Conservation (phyloP, 2,888 invertebrate species). For the Dryocosmus kuriphilus region DNA sequence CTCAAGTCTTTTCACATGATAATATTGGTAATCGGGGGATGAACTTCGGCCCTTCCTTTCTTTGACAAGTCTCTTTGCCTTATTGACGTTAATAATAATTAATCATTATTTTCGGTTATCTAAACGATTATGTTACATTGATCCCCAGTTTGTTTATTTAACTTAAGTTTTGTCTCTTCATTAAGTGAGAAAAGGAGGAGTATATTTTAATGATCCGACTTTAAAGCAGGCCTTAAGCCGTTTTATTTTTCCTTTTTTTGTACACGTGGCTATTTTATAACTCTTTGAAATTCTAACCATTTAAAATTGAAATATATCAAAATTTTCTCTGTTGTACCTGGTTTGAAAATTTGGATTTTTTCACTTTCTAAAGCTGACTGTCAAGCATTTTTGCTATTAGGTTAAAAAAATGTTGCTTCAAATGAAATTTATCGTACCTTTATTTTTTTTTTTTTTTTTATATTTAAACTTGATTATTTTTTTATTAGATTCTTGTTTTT, state of each 20-base stretch:
- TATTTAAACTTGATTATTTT: too few relatives aligned
- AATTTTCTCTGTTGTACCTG: background rate
- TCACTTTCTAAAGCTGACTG: too few relatives aligned
- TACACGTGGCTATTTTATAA: background rate
- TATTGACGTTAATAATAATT: background rate
- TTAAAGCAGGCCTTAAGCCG: too few relatives aligned
- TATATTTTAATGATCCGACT: background rate
- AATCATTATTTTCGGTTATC: background rate
- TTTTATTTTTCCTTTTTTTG: background rate
- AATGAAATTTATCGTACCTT: too few relatives aligned
- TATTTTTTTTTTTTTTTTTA: too few relatives aligned
- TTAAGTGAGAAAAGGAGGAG: background rate
- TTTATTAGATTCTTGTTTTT: too few relatives aligned
- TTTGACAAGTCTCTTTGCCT: background rate
- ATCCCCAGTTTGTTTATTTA: background rate
- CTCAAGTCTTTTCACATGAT: conserved; percentile 5
- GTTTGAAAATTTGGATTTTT: too few relatives aligned
- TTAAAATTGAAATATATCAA: background rate
- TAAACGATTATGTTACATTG: background rate
- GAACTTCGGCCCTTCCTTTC: conserved; percentile 3
- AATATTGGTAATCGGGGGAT: background rate
- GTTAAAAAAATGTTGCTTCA: too few relatives aligned
- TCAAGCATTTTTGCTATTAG: too few relatives aligned
- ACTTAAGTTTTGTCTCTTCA: background rate
- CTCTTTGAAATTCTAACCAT: background rate